Percentiles rank a stretch among this genome's conserved stretches.
phyloP scores from a whole-genome alignment of 1,140 invertebrate species.

The Macrobrachium nipponense region DNA sequence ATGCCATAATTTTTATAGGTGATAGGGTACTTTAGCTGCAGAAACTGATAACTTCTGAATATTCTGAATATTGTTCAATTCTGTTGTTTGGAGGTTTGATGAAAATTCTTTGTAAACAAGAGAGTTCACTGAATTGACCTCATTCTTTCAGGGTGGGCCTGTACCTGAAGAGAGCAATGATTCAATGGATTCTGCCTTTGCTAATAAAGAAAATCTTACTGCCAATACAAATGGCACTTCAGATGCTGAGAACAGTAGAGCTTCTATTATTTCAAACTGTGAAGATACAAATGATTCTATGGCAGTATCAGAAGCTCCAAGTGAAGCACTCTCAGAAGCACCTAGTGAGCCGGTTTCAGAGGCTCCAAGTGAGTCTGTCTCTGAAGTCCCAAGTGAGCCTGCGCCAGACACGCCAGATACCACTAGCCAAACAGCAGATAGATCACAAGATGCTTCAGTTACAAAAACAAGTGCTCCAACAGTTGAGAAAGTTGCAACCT shows the following conservation, averaged over 20 bases:
- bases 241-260: constrained; percentile 62
- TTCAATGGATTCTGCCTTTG: constrained; percentile 61
- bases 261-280: constrained; percentile 56
- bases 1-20: too few species aligned
- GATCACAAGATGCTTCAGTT: constrained; percentile 8
- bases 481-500: constrained; percentile 16
- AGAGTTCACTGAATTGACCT: too few species aligned
- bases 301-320: constrained; percentile 52
- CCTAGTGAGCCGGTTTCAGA: constrained; percentile 52
- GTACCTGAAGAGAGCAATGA: constrained; percentile 58
- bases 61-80: too few species aligned
- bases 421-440: constrained; percentile 23
- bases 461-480: not conserved
- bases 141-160: constrained; percentile 53
- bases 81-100: too few species aligned
- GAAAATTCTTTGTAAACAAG: too few species aligned
- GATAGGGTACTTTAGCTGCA: not conserved
- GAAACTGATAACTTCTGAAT: too few species aligned
- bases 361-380: constrained; percentile 45
- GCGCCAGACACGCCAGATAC: constrained; percentile 49
- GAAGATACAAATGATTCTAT: constrained; percentile 64
- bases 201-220: constrained; percentile 62
- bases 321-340: constrained; percentile 46
- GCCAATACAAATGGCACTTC: constrained; percentile 63
- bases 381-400: constrained; percentile 43